A percentile compares a stretch with the other conserved stretches of the same genome.
Evolutionary conservation across 2,888 invertebrate genomes (phyloP).

Genomic region (Teleogryllus oceanicus): DNA sequence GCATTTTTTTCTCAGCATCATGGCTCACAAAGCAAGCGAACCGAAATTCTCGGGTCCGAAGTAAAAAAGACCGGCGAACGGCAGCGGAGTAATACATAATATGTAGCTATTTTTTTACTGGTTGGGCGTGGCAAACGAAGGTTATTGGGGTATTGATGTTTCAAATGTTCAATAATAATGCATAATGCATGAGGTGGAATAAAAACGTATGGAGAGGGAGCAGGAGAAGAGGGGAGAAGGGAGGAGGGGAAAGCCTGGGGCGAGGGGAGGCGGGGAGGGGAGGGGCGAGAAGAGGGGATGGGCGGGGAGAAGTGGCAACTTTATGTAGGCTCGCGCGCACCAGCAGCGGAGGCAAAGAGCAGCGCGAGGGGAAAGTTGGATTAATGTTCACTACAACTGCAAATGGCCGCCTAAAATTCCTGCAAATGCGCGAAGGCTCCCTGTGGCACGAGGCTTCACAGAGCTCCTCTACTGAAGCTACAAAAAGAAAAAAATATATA

Average conservation of each 20-base stretch:
- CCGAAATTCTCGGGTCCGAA: not conserved
- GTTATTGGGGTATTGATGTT: constrained; percentile 32
- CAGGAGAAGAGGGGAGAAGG: constrained; percentile 7
- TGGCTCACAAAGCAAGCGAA: too few relatives aligned
- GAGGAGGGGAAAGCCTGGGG: not conserved
- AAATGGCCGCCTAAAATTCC: not conserved
- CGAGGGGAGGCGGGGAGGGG: not conserved
- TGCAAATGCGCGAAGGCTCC: not conserved
- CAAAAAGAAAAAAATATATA: too few relatives aligned
- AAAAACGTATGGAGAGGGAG: constrained; percentile 22
- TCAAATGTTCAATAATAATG: constrained; percentile 32
- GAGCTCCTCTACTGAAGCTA: too few relatives aligned
- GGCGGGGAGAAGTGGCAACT: not conserved
- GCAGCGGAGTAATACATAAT: not conserved
- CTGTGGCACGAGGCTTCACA: too few relatives aligned
- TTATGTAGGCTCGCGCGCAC: not conserved
- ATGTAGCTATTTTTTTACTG: constrained; percentile 1
- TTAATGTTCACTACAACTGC: not conserved
- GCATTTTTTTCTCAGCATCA: too few relatives aligned
- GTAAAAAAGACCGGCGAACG: not conserved
- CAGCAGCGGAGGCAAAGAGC: not conserved
- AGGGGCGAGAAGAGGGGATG: not conserved
- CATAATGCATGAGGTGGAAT: constrained; percentile 30
- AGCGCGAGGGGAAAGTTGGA: constrained; percentile 19
- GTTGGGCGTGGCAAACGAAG: constrained; percentile 25